A percentile compares a stretch with the other conserved stretches of the same genome.
These are phyloP conservation scores for Lycocerus yunnanus DNA, from an alignment of 2,888 invertebrate genomes.

Conservation along the genomic window DNA sequence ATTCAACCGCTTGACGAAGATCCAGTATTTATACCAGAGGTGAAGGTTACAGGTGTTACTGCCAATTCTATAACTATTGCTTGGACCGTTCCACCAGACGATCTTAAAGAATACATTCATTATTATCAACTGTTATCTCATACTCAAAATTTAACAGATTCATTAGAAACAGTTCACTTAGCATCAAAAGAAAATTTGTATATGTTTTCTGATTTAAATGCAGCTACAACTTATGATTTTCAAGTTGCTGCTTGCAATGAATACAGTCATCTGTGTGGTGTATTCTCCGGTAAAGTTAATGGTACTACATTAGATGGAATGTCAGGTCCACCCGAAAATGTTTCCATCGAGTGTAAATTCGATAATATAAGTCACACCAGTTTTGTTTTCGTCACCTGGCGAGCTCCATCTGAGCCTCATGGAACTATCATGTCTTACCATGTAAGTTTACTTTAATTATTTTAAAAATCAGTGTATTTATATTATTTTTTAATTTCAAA, in stretches of 20 bases:
- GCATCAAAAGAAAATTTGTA: constrained; percentile 71
- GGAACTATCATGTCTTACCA: constrained; percentile 80
- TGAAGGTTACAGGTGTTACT: constrained; percentile 73
- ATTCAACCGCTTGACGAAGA: constrained; percentile 71
- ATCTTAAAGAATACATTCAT: constrained; percentile 72
- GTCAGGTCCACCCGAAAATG: constrained; percentile 73
- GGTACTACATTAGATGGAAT: constrained; percentile 85
- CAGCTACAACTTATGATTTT: constrained; percentile 81
- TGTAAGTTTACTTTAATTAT: constrained; percentile 55
- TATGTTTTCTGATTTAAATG: constrained; percentile 76
- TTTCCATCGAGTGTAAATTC: constrained; percentile 68
- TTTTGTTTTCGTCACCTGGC: constrained; percentile 74
- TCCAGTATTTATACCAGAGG: constrained; percentile 78
- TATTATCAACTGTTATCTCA: constrained; percentile 73
- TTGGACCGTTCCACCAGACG: constrained; percentile 71
- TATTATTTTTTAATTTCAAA: too few relatives aligned
- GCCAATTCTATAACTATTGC: constrained; percentile 80
- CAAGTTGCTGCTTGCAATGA: constrained; percentile 83
- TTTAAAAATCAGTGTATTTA: background rate
- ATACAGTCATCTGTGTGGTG: constrained; percentile 74
- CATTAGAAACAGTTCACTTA: constrained; percentile 67
- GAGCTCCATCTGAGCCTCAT: constrained; percentile 72
- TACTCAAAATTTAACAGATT: constrained; percentile 58
- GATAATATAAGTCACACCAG: constrained; percentile 64
- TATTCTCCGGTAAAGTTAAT: constrained; percentile 76